These are phyloP conservation scores for Opisthograptis luteolata DNA, from an alignment of 2,888 invertebrate genomes.

Conservation along the genomic window DNA sequence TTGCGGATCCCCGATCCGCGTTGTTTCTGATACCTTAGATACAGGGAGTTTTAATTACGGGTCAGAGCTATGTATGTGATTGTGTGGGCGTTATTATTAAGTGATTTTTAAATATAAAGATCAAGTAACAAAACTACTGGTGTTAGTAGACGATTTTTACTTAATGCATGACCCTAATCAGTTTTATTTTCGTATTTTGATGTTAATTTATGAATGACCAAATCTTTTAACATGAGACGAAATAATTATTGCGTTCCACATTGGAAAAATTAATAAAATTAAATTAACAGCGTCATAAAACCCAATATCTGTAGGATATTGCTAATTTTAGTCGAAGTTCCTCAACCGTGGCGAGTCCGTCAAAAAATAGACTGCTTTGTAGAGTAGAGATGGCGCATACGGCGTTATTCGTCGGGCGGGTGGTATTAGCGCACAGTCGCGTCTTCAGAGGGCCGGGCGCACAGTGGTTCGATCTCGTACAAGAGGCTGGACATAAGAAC, in stretches of 20 bases:
- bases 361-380: conserved; percentile 31
- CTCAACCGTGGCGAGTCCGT: conserved; percentile 15
- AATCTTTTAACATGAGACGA: conserved; percentile 25
- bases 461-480: too few relatives aligned
- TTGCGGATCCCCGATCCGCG: too few relatives aligned
- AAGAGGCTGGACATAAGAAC: too few relatives aligned
- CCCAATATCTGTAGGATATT: conserved; percentile 19
- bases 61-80: too few relatives aligned
- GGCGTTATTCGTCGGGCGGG: conserved; percentile 60
- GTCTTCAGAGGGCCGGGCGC: conserved; percentile 82
- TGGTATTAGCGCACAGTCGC: conserved; percentile 81
- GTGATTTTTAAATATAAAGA: too few relatives aligned
- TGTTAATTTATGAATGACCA: conserved; percentile 16
- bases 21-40: too few relatives aligned
- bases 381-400: conserved; percentile 58
- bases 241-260: conserved; percentile 18
- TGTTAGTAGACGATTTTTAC: conserved; percentile 1
- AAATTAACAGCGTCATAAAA: conserved; percentile 20
- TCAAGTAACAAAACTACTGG: too few relatives aligned
- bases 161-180: conserved; percentile 13
- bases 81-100: too few relatives aligned
- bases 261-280: conserved; percentile 17
- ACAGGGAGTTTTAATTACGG: too few relatives aligned
- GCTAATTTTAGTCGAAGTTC: conserved; percentile 20
- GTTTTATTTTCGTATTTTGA: conserved; percentile 8